Percentiles rank a stretch among this genome's conserved stretches.
Conservation (phyloP, 2,113 vertebrate genomes). For the Alces alces region DNA sequence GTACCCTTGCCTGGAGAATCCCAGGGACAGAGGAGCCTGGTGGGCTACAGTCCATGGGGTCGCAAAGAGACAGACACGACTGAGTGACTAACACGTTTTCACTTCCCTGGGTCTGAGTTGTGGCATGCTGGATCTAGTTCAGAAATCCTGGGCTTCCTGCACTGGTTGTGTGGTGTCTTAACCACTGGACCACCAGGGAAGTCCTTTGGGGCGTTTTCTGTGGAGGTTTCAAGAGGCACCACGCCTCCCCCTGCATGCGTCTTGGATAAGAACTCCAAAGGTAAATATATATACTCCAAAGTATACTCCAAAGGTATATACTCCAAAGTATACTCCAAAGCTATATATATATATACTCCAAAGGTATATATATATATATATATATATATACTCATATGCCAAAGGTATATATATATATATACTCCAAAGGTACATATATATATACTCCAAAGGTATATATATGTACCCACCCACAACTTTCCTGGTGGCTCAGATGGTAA, state of each 20-base stretch:
- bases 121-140: fast-evolving
- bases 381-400: no score
- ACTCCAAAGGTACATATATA: not conserved
- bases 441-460: no score
- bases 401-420: not conserved
- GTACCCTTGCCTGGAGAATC: not conserved
- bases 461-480: not conserved
- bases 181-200: not conserved
- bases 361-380: not conserved
- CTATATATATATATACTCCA: not conserved
- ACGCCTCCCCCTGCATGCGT: fast-evolving
- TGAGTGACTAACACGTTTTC: not conserved
- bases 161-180: not conserved
- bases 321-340: no score
- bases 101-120: not conserved
- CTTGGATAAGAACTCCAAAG: not conserved
- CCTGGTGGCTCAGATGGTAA: not conserved
- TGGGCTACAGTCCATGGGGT: not conserved
- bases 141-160: fast-evolving
- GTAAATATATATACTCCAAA: not conserved
- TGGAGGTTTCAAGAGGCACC: not conserved
- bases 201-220: not conserved
- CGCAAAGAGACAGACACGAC: fast-evolving
- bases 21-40: fast-evolving
- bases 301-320: no score